These are phyloP conservation scores for Stichopus horrens DNA, from an alignment of 53 echinoderm and acorn worm genomes.

Conservation along the genomic window DNA sequence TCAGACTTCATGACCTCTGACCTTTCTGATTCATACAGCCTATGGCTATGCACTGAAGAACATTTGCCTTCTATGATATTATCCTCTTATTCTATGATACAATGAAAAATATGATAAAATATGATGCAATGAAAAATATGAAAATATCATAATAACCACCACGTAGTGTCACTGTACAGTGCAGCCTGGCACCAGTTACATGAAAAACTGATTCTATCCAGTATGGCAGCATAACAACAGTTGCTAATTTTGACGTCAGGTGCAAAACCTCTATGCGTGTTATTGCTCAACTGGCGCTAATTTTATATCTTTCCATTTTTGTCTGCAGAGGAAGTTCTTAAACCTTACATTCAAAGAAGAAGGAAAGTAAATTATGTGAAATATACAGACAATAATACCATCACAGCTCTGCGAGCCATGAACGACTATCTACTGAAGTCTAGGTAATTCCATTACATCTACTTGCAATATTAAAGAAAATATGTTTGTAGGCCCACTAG, in stretches of 20 bases:
- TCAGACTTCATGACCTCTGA: too few species aligned
- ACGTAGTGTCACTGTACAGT: not conserved
- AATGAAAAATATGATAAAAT: not conserved
- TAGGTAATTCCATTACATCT: conserved; percentile 48
- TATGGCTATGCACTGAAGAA: too few species aligned
- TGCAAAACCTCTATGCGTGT: not conserved
- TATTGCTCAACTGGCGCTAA: not conserved
- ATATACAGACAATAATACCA: conserved; percentile 94
- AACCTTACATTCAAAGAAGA: conserved; percentile 74
- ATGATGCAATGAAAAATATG: not conserved
- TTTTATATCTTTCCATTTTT: not conserved
- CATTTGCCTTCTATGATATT: too few species aligned
- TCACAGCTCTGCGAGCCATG: conserved; percentile 88
- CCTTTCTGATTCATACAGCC: too few species aligned
- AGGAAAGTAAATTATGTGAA: conserved; percentile 79
- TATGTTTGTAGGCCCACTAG: too few species aligned
- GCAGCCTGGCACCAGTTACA: not conserved
- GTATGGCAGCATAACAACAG: too few species aligned
- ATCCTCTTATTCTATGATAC: too few species aligned
- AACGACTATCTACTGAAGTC: conserved; percentile 87
- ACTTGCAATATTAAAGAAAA: too few species aligned
- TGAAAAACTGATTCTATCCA: too few species aligned
- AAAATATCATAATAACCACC: too few species aligned
- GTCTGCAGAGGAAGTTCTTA: conserved; percentile 22
- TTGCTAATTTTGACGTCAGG: too few species aligned